phyloP scores from a whole-genome alignment of 2,888 invertebrate genomes.

The Cancer borealis region DNA sequence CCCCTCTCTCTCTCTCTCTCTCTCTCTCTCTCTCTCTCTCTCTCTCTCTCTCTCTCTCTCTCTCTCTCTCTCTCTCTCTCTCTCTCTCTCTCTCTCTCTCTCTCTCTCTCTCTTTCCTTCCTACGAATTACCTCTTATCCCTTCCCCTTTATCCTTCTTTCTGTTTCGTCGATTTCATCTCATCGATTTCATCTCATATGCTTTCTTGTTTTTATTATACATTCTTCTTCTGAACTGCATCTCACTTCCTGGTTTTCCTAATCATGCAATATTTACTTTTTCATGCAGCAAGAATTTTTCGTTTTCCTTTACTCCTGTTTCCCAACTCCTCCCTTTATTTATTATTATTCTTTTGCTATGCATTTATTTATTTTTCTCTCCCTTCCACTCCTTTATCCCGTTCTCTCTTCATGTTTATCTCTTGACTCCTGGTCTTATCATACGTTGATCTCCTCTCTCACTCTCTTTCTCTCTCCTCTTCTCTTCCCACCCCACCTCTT shows the following conservation, averaged over 20 bases:
- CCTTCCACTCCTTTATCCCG: neutral
- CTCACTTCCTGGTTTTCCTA: neutral
- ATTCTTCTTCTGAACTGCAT: neutral
- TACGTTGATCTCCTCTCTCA: neutral
- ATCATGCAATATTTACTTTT: neutral
- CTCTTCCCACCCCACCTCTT: neutral
- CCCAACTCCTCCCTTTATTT: neutral
- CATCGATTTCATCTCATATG: neutral
- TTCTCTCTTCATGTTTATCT: neutral
- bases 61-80: slow-evolving; percentile 20
- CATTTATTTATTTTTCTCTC: neutral
- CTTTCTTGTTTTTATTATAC: neutral
- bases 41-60: neutral
- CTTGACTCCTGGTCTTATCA: neutral
- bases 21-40: neutral
- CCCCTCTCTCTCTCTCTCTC: neutral
- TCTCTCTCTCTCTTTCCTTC: neutral
- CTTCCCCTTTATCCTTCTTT: neutral
- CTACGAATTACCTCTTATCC: neutral
- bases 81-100: slow-evolving; percentile 15
- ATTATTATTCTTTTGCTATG: neutral
- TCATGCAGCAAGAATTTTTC: neutral
- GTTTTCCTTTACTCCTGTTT: neutral
- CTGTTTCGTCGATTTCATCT: neutral
- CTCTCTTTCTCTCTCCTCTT: neutral